Evolutionary conservation across 2,113 vertebrate species (phyloP), one percentile per base, ranked within the genome.

Genomic region (Callopanchax toddi): DNA sequence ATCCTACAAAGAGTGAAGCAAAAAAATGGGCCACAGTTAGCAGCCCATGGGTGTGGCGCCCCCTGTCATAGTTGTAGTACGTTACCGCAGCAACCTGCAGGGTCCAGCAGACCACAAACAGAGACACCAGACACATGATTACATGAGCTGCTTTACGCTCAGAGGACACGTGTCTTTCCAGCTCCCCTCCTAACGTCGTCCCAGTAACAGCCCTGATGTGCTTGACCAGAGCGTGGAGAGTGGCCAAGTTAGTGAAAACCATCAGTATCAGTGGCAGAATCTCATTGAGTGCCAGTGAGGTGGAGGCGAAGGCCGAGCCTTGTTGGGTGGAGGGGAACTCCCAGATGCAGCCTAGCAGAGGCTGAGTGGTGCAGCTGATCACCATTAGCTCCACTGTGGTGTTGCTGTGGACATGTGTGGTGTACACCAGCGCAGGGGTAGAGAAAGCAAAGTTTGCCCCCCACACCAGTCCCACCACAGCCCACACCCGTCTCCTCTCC

Each of bases 301-400:
- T 11, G 5, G 91, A 89, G 52, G 91, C 88, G 1, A 92, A 94
- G 1, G 87, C 86, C 0, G 52, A 62, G 4, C 92, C 92, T 66
- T 91, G 85, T 11, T 82, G 15, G 0, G 1, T 5, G 3, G 81
- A 74, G 9, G 93, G 91, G 71, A 94, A 94, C 59, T 90, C 78
- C 92, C 92, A 93, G 36, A 91, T 25, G 11, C 93, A 94, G 74
- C 93, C 93, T 15, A 94, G 85, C 49, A 94, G 78, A 21, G 93
- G 92, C 11, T 91, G 76, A 5, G 90, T 92, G 67, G 90, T 93
- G 67, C 91, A 92, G 78, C 92, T 94, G 62, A 93, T 93, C 63
- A 94, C 91, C 92, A 93, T 93, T 26, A 94, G 72, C 76, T 91
- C 79, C 34, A 89, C 89, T 0, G 91, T 93, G 55, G 48, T n/a